Evolutionary conservation across 1,140 invertebrate species (phyloP).

Genomic region (Tenebrio molitor): DNA sequence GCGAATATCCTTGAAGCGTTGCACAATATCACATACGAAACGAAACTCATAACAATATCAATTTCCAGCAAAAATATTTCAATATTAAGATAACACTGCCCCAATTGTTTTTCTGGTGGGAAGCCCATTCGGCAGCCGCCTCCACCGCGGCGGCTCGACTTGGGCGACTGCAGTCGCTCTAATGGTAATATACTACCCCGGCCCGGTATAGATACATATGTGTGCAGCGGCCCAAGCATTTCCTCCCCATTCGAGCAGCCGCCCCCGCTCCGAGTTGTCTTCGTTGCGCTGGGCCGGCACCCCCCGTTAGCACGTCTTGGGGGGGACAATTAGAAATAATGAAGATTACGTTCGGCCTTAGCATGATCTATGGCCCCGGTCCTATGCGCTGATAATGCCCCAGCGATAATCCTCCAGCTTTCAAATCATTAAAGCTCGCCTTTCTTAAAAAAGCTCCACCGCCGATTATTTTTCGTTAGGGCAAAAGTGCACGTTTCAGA

Average conservation of each 20-base stretch:
- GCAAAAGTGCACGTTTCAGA: conserved; percentile 45
- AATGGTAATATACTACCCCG: conserved; percentile 64
- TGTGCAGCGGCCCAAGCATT: conserved; percentile 53
- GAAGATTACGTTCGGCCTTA: conserved; percentile 57
- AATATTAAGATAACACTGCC: conserved; percentile 58
- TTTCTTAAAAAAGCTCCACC: conserved; percentile 18
- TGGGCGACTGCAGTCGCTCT: conserved; percentile 57
- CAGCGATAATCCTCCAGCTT: conserved; percentile 33
- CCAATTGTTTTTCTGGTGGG: conserved; percentile 46
- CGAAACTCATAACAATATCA: conserved; percentile 61
- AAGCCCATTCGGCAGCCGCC: conserved; percentile 19
- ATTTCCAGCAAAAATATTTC: conserved; percentile 62
- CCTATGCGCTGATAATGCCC: conserved; percentile 54
- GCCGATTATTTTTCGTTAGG: conserved; percentile 42
- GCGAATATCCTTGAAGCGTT: conserved; percentile 10
- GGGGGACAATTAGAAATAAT: conserved; percentile 62
- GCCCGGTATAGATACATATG: conserved; percentile 62
- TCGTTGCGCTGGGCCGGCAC: conserved; percentile 32
- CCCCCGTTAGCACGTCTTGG: conserved; percentile 54
- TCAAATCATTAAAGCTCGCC: conserved; percentile 27
- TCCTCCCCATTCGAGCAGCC: background rate
- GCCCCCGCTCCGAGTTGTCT: background rate
- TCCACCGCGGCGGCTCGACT: conserved; percentile 51
- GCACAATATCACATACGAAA: conserved; percentile 41
- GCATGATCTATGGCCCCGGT: conserved; percentile 53